Conservation (phyloP, 2,113 vertebrate genomes). For the Azemiops feae region DNA sequence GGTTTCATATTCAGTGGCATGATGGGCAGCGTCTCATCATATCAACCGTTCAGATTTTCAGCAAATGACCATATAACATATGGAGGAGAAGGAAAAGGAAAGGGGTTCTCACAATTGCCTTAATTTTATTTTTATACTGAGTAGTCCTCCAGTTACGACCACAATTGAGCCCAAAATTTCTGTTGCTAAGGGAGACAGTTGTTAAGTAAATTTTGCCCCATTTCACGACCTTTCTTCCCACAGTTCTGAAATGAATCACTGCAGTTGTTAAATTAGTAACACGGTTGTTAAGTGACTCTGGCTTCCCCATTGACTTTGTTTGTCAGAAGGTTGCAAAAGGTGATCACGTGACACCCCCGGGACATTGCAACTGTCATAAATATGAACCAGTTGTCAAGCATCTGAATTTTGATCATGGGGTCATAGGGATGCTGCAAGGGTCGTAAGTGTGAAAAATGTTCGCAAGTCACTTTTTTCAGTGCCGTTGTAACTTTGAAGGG, state of each 20-base stretch:
- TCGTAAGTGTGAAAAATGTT: neutral
- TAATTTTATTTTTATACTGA: neutral
- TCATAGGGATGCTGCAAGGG: neutral
- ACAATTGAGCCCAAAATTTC: neutral
- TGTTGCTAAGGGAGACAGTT: neutral
- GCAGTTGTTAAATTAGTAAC: neutral
- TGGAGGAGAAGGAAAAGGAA: neutral
- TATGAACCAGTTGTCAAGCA: too few species aligned
- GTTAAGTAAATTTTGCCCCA: neutral
- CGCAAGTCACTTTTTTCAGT: neutral
- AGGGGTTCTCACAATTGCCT: neutral
- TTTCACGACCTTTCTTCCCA: neutral
- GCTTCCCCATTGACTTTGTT: neutral
- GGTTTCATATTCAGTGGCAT: neutral
- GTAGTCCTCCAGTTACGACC: neutral
- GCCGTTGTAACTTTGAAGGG: neutral
- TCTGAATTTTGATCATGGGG: neutral
- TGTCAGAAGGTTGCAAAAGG: neutral
- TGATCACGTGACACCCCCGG: neutral
- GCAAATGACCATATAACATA: neutral
- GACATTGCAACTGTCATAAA: too few species aligned
- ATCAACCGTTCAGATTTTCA: neutral
- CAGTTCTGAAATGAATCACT: neutral
- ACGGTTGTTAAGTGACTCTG: neutral
- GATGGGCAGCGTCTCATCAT: neutral